Base-by-base conservation (phyloP, 1,140 invertebrate genomes). In the Globodera ellingtonae region DNA sequence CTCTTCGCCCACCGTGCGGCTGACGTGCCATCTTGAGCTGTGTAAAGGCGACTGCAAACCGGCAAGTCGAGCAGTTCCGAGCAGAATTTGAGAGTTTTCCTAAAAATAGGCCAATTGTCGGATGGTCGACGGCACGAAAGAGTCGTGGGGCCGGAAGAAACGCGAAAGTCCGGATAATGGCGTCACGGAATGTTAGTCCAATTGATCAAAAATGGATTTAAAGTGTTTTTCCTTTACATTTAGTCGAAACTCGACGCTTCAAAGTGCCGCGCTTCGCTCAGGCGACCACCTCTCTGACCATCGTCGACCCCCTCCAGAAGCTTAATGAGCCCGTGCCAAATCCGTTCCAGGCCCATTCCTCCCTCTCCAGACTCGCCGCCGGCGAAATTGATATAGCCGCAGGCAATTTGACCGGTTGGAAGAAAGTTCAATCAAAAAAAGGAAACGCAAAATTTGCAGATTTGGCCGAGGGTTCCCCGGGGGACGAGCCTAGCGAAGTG, bases 101-200 rank as follows among this genome's bases (percentile, higher is more conserved):
- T 81, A 71, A 35, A 24, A 35, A 1, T 35, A 83, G 82, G 86
- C 79, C 24, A 85, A 78, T 21, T 89, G 87, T 59, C 83, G 85
- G 72, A 69, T 89, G 59, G 74, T 69, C 15, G 84, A 81, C 62
- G 87, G 84, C 72, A 21, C 59, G 9, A 80, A 86, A 79, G 79
- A 88, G 65, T 86, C 84, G 10, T 89, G 86, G 84, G 87, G 87
- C 66, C 80, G 87, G 50, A 89, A 89, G 80, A 89, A 89, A 80
- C 81, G 87, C 15, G 52, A 70, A 18, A 69, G 21, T 47, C 35
- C 69, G 67, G 75, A 84, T 71, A 88, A 89, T 72, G 75, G 67
- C 24, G 80, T 88, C 69, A 87, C 82, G 62, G 86, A 89, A 79
- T 88, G 86, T 88, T 69, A 84, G 85, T 82, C 2, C 75, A 78